A percentile compares a stretch with the other conserved stretches of the same genome.
Evolutionary conservation across 2,113 vertebrate genomes (phyloP).

Genomic region (Jacana jacana): DNA sequence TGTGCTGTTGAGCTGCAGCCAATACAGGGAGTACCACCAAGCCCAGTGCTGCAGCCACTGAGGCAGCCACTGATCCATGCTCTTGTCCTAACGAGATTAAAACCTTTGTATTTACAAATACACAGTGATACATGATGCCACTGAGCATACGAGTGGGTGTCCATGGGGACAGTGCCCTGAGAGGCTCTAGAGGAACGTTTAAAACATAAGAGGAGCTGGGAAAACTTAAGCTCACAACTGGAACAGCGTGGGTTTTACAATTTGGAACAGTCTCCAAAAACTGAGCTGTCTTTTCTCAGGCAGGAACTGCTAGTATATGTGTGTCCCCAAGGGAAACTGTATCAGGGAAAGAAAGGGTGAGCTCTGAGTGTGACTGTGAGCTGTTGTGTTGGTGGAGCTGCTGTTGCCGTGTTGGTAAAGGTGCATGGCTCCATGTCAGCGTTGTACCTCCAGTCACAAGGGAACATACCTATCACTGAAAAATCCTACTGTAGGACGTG

Average conservation of each 20-base stretch:
- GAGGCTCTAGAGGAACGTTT: not conserved
- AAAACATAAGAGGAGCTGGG: not conserved
- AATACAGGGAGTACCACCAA: not conserved
- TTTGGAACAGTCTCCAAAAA: not conserved
- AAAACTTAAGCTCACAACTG: not conserved
- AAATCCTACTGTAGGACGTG: not conserved
- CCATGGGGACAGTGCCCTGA: not conserved
- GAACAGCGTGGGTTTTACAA: not conserved
- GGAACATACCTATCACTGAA: not conserved
- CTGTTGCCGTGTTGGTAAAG: not conserved
- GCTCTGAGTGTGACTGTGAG: not conserved
- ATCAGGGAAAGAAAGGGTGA: not conserved
- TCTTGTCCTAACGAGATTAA: not conserved
- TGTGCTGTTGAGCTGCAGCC: not conserved
- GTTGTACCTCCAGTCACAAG: not conserved
- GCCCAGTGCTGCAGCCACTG: not conserved
- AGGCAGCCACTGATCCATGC: too few relatives aligned
- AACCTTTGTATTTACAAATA: not conserved
- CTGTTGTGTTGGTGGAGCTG: not conserved
- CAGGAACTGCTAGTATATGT: not conserved
- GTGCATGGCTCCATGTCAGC: not conserved
- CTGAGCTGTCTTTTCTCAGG: not conserved
- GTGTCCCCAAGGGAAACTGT: not conserved
- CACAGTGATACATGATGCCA: not conserved
- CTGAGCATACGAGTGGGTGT: not conserved